A percentile compares a stretch with the other conserved stretches of the same genome.
phyloP scores from a whole-genome alignment of 2,888 invertebrate species.

The Deilephila elpenor region DNA sequence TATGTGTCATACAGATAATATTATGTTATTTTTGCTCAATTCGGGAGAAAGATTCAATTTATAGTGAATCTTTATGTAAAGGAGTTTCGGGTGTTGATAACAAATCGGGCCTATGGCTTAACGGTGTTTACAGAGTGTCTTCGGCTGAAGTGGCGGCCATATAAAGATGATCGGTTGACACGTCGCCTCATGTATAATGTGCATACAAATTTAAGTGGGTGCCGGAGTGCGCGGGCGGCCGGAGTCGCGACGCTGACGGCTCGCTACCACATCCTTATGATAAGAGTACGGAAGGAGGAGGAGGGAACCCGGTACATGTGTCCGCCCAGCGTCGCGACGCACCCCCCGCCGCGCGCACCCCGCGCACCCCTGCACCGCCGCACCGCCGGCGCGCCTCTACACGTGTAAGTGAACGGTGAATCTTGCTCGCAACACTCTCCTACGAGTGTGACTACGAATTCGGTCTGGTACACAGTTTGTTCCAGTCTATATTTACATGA shows the following conservation, averaged over 20 bases:
- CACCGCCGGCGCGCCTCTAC: conserved; percentile 48
- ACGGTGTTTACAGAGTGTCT: conserved; percentile 60
- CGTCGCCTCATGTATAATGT: conserved; percentile 79
- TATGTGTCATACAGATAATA: background rate
- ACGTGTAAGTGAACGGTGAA: conserved; percentile 71
- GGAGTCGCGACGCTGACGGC: conserved; percentile 55
- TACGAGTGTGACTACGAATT: conserved; percentile 62
- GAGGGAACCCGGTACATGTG: conserved; percentile 68
- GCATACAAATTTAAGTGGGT: conserved; percentile 75
- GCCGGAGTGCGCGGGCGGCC: conserved; percentile 41
- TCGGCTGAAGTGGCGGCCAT: conserved; percentile 61
- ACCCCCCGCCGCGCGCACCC: conserved; percentile 41
- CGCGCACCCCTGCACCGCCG: conserved; percentile 50
- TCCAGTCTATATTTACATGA: conserved; percentile 75
- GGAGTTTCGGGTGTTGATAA: conserved; percentile 34
- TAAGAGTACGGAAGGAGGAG: conserved; percentile 61
- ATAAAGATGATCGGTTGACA: conserved; percentile 77
- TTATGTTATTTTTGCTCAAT: background rate
- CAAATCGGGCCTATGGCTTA: conserved; percentile 57
- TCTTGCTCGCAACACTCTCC: conserved; percentile 62
- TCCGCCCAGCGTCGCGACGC: conserved; percentile 68
- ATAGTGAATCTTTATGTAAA: conserved; percentile 24
- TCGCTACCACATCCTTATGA: conserved; percentile 64
- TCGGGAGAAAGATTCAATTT: conserved; percentile 12
- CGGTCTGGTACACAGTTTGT: conserved; percentile 71